These are phyloP conservation scores for Ormyrus thymus DNA, from an alignment of 2,888 invertebrate genomes.

Conservation along the genomic window DNA sequence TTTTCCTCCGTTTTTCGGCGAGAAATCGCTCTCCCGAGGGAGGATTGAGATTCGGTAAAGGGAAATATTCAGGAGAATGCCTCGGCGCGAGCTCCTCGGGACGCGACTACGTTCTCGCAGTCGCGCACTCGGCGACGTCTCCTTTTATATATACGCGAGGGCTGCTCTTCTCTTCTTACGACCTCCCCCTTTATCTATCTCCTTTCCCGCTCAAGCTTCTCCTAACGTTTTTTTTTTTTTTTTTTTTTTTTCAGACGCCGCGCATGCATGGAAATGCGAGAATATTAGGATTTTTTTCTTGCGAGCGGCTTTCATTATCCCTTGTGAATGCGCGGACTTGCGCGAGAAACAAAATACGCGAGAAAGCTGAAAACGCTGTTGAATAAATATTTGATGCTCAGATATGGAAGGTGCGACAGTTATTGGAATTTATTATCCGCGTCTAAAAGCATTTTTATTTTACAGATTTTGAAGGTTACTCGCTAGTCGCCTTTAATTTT, in stretches of 20 bases:
- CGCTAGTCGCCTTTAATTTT: not conserved
- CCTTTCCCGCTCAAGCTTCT: no score
- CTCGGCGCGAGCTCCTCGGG: no score
- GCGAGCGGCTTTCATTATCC: conserved; percentile 19
- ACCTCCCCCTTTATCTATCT: no score
- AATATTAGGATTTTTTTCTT: conserved; percentile 27
- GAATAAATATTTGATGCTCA: not conserved
- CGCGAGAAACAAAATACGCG: not conserved
- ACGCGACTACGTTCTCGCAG: not conserved
- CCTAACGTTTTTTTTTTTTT: no score
- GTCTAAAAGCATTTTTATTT: not conserved
- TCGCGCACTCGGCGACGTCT: conserved; percentile 6
- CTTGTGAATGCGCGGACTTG: conserved; percentile 18
- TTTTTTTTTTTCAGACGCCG: not conserved
- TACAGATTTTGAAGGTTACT: not conserved
- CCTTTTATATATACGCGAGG: conserved; percentile 10
- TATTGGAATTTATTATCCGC: conserved; percentile 9
- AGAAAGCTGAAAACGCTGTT: not conserved
- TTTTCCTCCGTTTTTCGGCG: conserved; percentile 25
- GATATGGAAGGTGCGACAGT: not conserved
- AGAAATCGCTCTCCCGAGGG: conserved; percentile 45
- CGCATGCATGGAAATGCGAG: not conserved
- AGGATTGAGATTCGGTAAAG: conserved; percentile 42
- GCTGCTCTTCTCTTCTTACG: not conserved
- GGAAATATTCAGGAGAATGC: conserved; percentile 48